These are phyloP conservation scores for Sclerodermus sp. DNA, from an alignment of 2,888 invertebrate genomes.

Conservation along the genomic window DNA sequence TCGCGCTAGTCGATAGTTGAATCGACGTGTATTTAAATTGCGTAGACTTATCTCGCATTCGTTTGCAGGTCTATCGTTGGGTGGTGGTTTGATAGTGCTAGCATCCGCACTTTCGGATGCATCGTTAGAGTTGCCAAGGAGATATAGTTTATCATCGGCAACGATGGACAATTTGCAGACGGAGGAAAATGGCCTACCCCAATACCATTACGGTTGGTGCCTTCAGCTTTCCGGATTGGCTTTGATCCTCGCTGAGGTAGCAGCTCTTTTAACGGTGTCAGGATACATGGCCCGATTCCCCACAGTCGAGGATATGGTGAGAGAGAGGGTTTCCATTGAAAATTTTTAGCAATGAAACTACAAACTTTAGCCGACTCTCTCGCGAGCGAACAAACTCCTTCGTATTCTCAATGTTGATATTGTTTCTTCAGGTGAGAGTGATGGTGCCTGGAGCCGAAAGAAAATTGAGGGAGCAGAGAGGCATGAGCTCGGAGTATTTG, in stretches of 20 bases:
- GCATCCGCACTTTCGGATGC: slow-evolving; percentile 66
- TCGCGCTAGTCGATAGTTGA: no score
- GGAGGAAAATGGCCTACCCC: slow-evolving; percentile 51
- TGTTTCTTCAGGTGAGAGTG: slow-evolving; percentile 59
- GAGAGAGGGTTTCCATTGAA: slow-evolving; percentile 9
- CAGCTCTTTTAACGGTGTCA: slow-evolving; percentile 63
- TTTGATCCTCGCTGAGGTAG: slow-evolving; percentile 64
- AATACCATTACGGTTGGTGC: slow-evolving; percentile 67
- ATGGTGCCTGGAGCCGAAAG: slow-evolving; percentile 66
- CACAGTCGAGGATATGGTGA: slow-evolving; percentile 66
- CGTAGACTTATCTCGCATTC: neutral
- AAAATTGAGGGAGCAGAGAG: slow-evolving; percentile 62
- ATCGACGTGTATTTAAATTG: neutral
- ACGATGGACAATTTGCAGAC: slow-evolving; percentile 36
- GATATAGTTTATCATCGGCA: slow-evolving; percentile 41
- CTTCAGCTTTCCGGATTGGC: slow-evolving; percentile 65
- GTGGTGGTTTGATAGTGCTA: slow-evolving; percentile 65
- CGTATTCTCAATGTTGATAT: slow-evolving; percentile 1
- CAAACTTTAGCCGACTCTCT: no score
- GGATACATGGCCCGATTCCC: slow-evolving; percentile 65
- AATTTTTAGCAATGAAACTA: slow-evolving; percentile 1
- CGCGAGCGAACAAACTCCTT: no score
- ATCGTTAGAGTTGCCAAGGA: slow-evolving; percentile 58
- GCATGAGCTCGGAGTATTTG: slow-evolving; percentile 61
- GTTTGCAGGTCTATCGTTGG: slow-evolving; percentile 62